Evolutionary conservation across 2,113 vertebrate genomes (phyloP).

Genomic region (Oryzias javanicus): DNA sequence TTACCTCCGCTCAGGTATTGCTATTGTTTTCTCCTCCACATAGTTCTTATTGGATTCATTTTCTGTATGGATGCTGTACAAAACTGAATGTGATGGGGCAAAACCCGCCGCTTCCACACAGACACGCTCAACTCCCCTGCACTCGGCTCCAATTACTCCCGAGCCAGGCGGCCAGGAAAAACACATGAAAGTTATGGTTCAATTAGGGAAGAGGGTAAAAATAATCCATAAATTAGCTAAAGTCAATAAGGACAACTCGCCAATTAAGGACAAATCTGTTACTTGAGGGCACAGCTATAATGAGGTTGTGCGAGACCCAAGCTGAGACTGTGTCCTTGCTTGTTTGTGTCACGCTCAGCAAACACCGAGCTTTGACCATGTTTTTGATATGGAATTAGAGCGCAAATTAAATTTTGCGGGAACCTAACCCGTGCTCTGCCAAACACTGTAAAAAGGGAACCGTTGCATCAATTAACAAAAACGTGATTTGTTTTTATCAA

Average conservation of each 20-base stretch:
- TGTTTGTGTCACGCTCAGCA: constrained; percentile 56
- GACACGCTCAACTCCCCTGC: constrained; percentile 20
- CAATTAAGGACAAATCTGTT: constrained; percentile 74
- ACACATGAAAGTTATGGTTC: constrained; percentile 69
- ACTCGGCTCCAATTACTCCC: constrained; percentile 54
- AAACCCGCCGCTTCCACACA: constrained; percentile 26
- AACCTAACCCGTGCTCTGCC: constrained; percentile 19
- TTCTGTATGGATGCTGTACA: constrained; percentile 34
- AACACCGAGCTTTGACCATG: constrained; percentile 54
- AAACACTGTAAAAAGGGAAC: no score
- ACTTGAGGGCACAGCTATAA: constrained; percentile 68
- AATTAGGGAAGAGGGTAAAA: constrained; percentile 71
- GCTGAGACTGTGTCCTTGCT: constrained; percentile 62
- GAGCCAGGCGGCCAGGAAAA: constrained; percentile 42
- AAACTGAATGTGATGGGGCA: constrained; percentile 54
- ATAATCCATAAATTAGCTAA: constrained; percentile 77
- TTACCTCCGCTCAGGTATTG: constrained; percentile 26
- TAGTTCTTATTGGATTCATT: constrained; percentile 25
- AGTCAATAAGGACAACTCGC: constrained; percentile 76
- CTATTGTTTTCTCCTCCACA: constrained; percentile 23
- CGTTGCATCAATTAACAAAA: no score
- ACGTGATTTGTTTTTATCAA: no score
- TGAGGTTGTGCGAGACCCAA: constrained; percentile 53
- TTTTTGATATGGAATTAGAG: constrained; percentile 59
- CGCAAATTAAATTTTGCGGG: constrained; percentile 50